phyloP scores from a whole-genome alignment of 2,888 invertebrate species.

The Scaptomyza cyrtandrae region DNA sequence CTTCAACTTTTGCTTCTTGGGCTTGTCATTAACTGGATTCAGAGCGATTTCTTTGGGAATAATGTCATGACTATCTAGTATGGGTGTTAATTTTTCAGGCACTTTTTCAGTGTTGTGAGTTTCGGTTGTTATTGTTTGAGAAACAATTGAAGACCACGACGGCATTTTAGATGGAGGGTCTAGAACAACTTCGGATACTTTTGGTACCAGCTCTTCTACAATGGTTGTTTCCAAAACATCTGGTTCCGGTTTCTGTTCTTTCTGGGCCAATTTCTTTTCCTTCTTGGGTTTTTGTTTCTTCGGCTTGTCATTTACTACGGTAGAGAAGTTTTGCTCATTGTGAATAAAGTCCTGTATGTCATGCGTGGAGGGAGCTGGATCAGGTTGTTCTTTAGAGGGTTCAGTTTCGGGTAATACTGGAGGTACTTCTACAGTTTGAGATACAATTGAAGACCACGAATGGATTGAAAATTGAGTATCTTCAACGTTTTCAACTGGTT shows the following conservation, averaged over 20 bases:
- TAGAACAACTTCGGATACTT: not conserved
- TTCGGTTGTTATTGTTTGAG: constrained; percentile 42
- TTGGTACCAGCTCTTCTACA: constrained; percentile 12
- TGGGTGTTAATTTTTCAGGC: not conserved
- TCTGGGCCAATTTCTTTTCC: constrained; percentile 31
- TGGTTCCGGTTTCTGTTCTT: constrained; percentile 3
- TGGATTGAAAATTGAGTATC: constrained; percentile 5
- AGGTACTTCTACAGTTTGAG: constrained; percentile 26
- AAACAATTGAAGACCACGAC: constrained; percentile 63
- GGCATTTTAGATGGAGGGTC: constrained; percentile 10
- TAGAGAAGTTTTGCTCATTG: constrained; percentile 38
- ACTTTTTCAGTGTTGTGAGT: constrained; percentile 2
- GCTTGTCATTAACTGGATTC: constrained; percentile 24
- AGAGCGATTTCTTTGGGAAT: constrained; percentile 16
- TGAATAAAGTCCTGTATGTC: constrained; percentile 30
- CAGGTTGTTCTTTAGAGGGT: not conserved
- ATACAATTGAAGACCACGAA: constrained; percentile 50
- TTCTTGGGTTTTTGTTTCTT: constrained; percentile 41
- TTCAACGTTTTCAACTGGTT: not conserved
- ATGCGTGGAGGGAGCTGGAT: not conserved
- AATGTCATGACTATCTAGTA: not conserved
- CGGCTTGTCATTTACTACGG: constrained; percentile 24
- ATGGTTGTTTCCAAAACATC: constrained; percentile 5
- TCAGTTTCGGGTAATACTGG: constrained; percentile 2
- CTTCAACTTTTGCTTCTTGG: constrained; percentile 41